Evolutionary conservation across 2,113 vertebrate genomes (phyloP).

Genomic region (Megaptera novaeangliae): DNA sequence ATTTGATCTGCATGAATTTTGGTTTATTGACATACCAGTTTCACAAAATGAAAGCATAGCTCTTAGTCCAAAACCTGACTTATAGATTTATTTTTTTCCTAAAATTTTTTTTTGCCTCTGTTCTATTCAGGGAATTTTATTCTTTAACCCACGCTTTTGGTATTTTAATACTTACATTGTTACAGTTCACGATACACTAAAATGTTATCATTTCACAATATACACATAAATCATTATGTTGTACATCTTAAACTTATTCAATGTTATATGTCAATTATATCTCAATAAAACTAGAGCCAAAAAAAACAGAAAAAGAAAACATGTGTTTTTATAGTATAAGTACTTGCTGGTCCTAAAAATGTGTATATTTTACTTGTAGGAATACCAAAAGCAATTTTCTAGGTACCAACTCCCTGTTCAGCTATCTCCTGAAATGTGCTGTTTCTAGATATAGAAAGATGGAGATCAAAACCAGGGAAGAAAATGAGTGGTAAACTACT

Average conservation of each 20-base stretch:
- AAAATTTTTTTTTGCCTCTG: neutral
- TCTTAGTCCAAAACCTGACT: neutral
- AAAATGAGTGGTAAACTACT: neutral
- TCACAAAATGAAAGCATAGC: neutral
- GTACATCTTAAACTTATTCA: neutral
- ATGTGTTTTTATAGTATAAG: neutral
- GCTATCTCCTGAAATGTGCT: neutral
- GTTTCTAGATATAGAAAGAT: neutral
- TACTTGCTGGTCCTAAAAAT: neutral
- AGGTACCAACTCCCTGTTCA: neutral
- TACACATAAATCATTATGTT: neutral
- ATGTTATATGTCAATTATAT: neutral
- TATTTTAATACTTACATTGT: neutral
- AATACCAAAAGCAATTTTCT: neutral
- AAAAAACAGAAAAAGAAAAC: accelerated
- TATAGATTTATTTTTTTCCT: neutral
- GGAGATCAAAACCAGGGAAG: no score
- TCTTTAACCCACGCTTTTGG: neutral
- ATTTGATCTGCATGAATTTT: neutral
- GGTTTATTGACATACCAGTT: neutral
- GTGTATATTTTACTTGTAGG: neutral
- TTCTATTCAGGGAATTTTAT: neutral
- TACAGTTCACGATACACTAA: neutral
- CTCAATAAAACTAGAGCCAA: neutral
- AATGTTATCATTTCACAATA: neutral